These are phyloP conservation scores for Drosophila kepulauana DNA, from an alignment of 1,140 invertebrate genomes.

Conservation along the genomic window DNA sequence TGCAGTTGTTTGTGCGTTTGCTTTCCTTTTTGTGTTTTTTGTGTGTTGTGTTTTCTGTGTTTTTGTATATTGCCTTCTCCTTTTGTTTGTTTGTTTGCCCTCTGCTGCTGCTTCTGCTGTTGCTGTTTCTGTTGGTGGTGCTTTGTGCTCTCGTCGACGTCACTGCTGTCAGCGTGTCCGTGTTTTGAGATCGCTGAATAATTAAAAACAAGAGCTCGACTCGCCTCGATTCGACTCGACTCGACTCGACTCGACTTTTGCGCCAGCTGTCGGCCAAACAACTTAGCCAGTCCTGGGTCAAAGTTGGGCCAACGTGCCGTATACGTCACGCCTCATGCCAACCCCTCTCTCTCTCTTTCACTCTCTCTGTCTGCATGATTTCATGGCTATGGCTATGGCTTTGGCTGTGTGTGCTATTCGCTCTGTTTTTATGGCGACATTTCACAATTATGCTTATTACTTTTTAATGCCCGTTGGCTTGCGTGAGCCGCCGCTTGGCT, in stretches of 20 bases:
- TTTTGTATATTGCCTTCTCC: conserved; percentile 2
- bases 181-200: conserved; percentile 69
- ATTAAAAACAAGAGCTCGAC: conserved; percentile 68
- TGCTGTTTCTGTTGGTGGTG: background rate
- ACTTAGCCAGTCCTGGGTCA: conserved; percentile 76
- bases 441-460: conserved; percentile 80
- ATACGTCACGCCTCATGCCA: conserved; percentile 45
- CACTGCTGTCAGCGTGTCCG: background rate
- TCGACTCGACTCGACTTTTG: conserved; percentile 56
- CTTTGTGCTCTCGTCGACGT: conserved; percentile 2
- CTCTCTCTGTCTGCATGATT: conserved; percentile 33
- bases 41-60: conserved; percentile 3
- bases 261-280: conserved; percentile 75
- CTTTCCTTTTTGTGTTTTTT: conserved; percentile 47
- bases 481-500: conserved; percentile 29
- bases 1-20: conserved; percentile 63
- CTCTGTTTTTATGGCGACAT: conserved; percentile 47
- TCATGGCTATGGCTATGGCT: conserved; percentile 12
- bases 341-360: background rate
- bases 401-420: background rate
- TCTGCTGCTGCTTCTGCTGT: background rate
- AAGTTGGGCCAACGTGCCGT: conserved; percentile 63
- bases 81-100: conserved; percentile 13
- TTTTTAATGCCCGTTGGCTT: conserved; percentile 70
- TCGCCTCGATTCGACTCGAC: conserved; percentile 29